These are phyloP conservation scores for Benthosema pterotum DNA, from an alignment of 2,797 vertebrate species.

Conservation along the genomic window DNA sequence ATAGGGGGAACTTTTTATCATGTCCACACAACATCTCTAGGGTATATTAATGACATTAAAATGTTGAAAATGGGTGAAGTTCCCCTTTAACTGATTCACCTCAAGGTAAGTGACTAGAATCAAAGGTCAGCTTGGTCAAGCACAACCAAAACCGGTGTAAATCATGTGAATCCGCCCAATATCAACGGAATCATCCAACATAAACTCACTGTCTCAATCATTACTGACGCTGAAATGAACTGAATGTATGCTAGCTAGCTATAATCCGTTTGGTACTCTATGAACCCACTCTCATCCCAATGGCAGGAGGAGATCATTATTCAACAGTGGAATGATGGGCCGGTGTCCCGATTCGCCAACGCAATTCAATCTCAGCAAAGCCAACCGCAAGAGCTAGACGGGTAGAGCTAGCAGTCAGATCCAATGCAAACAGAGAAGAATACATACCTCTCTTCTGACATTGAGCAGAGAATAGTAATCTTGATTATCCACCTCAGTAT, in stretches of 20 bases:
- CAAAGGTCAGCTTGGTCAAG: too few relatives aligned
- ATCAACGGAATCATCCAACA: too few relatives aligned
- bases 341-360: not conserved
- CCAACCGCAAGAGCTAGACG: not conserved
- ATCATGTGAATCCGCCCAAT: too few relatives aligned
- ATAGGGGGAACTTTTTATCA: too few relatives aligned
- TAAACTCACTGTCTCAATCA: not conserved
- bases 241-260: not conserved
- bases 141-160: too few relatives aligned
- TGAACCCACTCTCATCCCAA: conserved; percentile 23
- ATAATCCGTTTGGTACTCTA: conserved; percentile 2
- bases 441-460: conserved; percentile 93
- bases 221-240: not conserved
- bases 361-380: not conserved
- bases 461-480: conserved; percentile 95
- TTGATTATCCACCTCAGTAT: conserved; percentile 88
- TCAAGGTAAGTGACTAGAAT: too few relatives aligned
- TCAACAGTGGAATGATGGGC: conserved; percentile 27
- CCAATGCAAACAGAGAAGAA: not conserved
- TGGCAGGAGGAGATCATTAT: conserved; percentile 26
- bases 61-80: too few relatives aligned
- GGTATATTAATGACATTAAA: too few relatives aligned
- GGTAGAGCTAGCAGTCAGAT: not conserved
- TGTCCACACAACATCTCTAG: too few relatives aligned
- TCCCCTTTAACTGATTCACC: too few relatives aligned